Conservation (phyloP, 1,140 invertebrate genomes). For the Polypedilum pembai region DNA sequence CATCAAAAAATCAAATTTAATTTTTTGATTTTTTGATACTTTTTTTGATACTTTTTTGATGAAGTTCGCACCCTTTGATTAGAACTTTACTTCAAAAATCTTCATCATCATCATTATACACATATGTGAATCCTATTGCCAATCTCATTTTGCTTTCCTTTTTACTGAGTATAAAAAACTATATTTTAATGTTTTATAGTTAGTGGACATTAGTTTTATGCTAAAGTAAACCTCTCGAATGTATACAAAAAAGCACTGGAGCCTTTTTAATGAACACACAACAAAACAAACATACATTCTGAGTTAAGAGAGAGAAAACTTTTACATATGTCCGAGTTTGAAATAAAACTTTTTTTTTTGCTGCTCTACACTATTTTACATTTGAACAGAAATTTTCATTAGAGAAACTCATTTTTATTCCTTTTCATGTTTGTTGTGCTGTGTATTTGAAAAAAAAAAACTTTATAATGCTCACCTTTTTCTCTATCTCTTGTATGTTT, state of each 20-base stretch:
- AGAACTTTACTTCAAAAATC: too few species aligned
- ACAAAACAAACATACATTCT: slow-evolving; percentile 4
- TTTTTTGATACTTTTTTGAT: too few species aligned
- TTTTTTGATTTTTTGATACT: too few species aligned
- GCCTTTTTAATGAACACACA: slow-evolving; percentile 17
- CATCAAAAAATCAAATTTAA: too few species aligned
- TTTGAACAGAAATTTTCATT: slow-evolving; percentile 3
- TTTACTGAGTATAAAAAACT: too few species aligned
- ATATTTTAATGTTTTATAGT: background rate
- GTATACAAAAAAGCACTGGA: background rate
- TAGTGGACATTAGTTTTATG: slow-evolving; percentile 5
- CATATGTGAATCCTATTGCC: too few species aligned
- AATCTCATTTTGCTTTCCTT: too few species aligned
- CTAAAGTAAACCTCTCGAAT: slow-evolving; percentile 7
- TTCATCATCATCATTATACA: too few species aligned
- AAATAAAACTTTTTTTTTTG: background rate
- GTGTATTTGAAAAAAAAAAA: background rate
- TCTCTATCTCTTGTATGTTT: background rate
- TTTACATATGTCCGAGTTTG: background rate
- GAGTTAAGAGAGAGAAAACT: background rate
- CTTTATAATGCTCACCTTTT: slow-evolving; percentile 13
- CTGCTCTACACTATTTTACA: background rate
- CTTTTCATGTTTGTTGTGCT: slow-evolving; percentile 24
- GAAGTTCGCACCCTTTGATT: too few species aligned
- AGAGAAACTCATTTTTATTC: slow-evolving; percentile 23